A percentile compares a stretch with the other conserved stretches of the same genome.
These are phyloP conservation scores for Lordiphosa mommai DNA, from an alignment of 1,140 invertebrate species.

Conservation along the genomic window DNA sequence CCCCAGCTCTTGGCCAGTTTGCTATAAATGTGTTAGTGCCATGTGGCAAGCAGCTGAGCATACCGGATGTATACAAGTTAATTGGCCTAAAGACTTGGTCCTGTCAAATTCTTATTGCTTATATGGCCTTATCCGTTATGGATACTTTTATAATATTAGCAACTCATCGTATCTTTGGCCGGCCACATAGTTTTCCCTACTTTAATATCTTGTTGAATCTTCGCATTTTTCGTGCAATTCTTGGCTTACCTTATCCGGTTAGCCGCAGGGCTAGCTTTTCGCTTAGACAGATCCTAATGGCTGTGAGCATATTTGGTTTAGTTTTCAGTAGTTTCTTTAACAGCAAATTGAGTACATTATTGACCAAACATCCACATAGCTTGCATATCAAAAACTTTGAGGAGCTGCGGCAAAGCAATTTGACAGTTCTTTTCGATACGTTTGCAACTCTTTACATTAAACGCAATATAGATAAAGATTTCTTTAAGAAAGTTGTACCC, in stretches of 20 bases:
- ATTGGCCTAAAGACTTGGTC: not conserved
- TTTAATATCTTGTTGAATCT: slow-evolving; percentile 23
- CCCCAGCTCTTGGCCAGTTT: not conserved
- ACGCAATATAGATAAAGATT: not conserved
- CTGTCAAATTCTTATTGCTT: slow-evolving; percentile 8
- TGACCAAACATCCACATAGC: slow-evolving; percentile 8
- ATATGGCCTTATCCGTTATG: slow-evolving; percentile 16
- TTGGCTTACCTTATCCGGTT: slow-evolving; percentile 12
- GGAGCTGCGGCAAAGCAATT: slow-evolving; percentile 5
- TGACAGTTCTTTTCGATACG: not conserved
- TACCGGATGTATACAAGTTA: slow-evolving; percentile 11
- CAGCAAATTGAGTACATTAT: too few relatives aligned
- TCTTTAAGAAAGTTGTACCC: not conserved
- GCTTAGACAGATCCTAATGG: slow-evolving; percentile 23
- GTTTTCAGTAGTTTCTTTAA: too few relatives aligned
- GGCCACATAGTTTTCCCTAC: not conserved
- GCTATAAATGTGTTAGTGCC: slow-evolving; percentile 25
- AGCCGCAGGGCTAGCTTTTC: not conserved
- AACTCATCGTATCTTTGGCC: not conserved
- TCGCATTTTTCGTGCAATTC: too few relatives aligned
- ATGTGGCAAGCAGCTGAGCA: slow-evolving; percentile 2
- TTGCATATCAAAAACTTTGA: slow-evolving; percentile 12
- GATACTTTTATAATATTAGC: slow-evolving; percentile 10
- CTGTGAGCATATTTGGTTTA: slow-evolving; percentile 37
- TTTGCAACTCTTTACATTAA: not conserved